These are phyloP conservation scores for Oophaga pumilio DNA, from an alignment of 2,113 vertebrate genomes.

Conservation along the genomic window DNA sequence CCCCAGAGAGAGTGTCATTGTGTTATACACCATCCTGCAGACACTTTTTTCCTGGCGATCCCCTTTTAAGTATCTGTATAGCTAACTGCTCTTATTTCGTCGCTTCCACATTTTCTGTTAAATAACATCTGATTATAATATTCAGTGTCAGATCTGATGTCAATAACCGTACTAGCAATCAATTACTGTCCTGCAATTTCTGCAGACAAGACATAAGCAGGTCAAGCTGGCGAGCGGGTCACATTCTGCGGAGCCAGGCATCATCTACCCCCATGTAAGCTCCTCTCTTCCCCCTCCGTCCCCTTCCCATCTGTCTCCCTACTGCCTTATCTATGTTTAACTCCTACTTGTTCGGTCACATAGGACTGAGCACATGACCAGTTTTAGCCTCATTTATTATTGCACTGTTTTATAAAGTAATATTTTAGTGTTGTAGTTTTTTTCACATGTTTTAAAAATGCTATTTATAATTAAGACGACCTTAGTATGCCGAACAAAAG, in stretches of 20 bases:
- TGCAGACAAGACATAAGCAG: conserved; percentile 37
- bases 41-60: no score
- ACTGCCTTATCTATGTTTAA: conserved; percentile 28
- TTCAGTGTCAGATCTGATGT: not conserved
- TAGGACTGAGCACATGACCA: not conserved
- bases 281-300: not conserved
- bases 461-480: no score
- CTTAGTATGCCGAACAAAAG: not conserved
- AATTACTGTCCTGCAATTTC: conserved; percentile 13
- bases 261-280: conserved; percentile 24
- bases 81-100: no score
- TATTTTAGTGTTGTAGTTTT: not conserved
- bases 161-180: not conserved
- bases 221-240: conserved; percentile 21
- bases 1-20: no score
- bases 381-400: not conserved
- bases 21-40: no score
- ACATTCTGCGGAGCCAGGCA: conserved; percentile 35
- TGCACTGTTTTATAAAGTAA: not conserved
- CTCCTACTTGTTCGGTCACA: conserved; percentile 30
- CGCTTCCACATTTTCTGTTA: no score
- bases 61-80: no score
- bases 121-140: not conserved
- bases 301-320: conserved; percentile 42
- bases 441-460: not conserved